phyloP scores from a whole-genome alignment of 1,140 invertebrate species.

The Drosophila bipectinata region DNA sequence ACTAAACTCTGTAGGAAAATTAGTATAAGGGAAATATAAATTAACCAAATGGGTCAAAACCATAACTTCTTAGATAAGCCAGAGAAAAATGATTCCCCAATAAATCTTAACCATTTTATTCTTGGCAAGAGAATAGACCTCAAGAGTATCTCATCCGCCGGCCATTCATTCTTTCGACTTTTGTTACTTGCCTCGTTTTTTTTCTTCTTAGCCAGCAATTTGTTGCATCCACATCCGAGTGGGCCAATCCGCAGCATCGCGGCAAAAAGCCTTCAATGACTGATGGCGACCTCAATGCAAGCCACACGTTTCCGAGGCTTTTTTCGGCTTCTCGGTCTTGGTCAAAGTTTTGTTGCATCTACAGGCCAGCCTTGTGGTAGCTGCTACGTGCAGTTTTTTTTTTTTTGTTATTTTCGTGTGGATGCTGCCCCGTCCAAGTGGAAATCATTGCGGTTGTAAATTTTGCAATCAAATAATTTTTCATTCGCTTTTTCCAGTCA shows the following conservation, averaged over 20 bases:
- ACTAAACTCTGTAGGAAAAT: no score
- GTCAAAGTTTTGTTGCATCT: slow-evolving; percentile 62
- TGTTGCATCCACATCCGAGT: slow-evolving; percentile 66
- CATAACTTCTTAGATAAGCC: not conserved
- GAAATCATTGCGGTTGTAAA: slow-evolving; percentile 75
- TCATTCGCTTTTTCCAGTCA: slow-evolving; percentile 72
- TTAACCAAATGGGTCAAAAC: not conserved
- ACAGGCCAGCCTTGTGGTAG: slow-evolving; percentile 24
- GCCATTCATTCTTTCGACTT: slow-evolving; percentile 1
- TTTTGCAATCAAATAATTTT: slow-evolving; percentile 80
- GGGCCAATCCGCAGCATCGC: slow-evolving; percentile 23
- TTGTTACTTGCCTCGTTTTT: slow-evolving; percentile 18
- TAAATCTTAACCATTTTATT: slow-evolving; percentile 7
- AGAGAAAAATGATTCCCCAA: not conserved
- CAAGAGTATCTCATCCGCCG: slow-evolving; percentile 14
- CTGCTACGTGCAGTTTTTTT: slow-evolving; percentile 68
- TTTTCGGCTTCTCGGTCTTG: slow-evolving; percentile 79
- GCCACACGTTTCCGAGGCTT: slow-evolving; percentile 72
- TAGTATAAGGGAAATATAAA: no score
- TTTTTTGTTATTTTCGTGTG: slow-evolving; percentile 24
- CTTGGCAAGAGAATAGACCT: not conserved
- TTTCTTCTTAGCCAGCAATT: slow-evolving; percentile 59
- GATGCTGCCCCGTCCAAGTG: slow-evolving; percentile 17
- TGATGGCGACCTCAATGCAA: slow-evolving; percentile 77
- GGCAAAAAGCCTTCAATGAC: slow-evolving; percentile 72